Conservation (phyloP, 2,113 vertebrate species). For the Leuciscus idus region DNA sequence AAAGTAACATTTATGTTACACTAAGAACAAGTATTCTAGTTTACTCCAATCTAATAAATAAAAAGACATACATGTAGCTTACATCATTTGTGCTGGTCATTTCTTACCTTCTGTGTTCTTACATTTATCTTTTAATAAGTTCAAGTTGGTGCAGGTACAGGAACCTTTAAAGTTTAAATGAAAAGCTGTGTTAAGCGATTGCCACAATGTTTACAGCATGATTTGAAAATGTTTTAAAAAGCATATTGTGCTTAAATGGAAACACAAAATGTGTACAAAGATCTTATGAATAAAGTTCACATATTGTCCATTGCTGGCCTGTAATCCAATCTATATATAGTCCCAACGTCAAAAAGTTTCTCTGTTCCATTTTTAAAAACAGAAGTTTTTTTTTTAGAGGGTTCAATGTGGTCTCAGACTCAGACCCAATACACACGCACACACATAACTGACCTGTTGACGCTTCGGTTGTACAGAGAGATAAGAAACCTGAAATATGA, state of each 20-base stretch:
- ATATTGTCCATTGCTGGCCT: background rate
- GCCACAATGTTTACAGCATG: background rate
- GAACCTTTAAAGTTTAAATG: background rate
- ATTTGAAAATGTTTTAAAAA: background rate
- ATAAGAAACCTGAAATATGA: slow-evolving; percentile 9
- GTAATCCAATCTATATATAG: background rate
- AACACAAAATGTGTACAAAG: background rate
- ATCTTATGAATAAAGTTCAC: background rate
- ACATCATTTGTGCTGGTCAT: background rate
- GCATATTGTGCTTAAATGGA: background rate
- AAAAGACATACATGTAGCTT: background rate
- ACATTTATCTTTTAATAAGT: background rate
- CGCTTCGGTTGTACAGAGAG: slow-evolving; percentile 5
- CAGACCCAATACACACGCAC: background rate
- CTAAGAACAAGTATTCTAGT: background rate
- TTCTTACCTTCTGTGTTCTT: slow-evolving; percentile 25
- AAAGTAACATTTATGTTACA: background rate
- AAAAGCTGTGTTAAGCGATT: background rate
- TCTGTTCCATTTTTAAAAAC: background rate
- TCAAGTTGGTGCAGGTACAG: background rate
- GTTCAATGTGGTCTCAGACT: too few species aligned
- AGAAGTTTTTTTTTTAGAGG: too few species aligned
- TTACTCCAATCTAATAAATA: background rate
- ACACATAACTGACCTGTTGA: slow-evolving; percentile 30
- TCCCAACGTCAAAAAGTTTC: background rate